Percentiles rank a stretch among this genome's conserved stretches.
These are phyloP conservation scores for Oncorhynchus clarkii DNA, from an alignment of 2,113 vertebrate species.

Conservation along the genomic window DNA sequence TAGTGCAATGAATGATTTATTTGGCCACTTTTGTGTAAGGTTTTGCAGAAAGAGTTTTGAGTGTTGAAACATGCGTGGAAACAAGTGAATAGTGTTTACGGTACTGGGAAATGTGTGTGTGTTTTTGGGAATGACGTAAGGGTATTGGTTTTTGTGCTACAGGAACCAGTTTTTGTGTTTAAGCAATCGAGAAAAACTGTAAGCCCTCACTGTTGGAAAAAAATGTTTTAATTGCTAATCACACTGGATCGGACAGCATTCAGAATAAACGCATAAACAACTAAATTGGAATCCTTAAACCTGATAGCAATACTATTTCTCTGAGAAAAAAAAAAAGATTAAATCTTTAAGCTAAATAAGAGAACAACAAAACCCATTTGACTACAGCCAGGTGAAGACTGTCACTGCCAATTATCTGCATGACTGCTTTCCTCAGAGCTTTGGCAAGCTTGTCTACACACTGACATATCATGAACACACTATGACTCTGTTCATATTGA, in stretches of 20 bases:
- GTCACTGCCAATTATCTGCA: constrained; percentile 19
- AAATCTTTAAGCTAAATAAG: constrained; percentile 31
- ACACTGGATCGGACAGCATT: not conserved
- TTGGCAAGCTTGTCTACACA: constrained; percentile 28
- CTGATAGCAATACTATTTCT: constrained; percentile 15
- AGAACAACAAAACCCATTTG: constrained; percentile 37
- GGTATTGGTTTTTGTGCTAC: no score
- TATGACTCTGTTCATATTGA: not conserved
- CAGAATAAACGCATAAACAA: not conserved
- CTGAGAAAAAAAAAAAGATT: not conserved
- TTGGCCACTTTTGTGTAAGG: no score
- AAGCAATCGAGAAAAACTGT: no score
- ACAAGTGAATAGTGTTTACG: no score
- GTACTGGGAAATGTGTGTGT: no score
- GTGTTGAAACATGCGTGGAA: no score
- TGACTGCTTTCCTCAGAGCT: constrained; percentile 16
- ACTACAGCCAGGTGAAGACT: constrained; percentile 35
- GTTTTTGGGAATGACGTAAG: no score
- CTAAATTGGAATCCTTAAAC: constrained; percentile 5
- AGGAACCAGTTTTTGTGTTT: no score
- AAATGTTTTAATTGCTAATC: not conserved
- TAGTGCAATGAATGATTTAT: no score
- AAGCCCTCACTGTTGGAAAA: no score
- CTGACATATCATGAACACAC: constrained; percentile 11
- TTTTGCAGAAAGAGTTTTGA: no score